phyloP scores from a whole-genome alignment of 2,113 vertebrate genomes.

The Pterocles orientalis region DNA sequence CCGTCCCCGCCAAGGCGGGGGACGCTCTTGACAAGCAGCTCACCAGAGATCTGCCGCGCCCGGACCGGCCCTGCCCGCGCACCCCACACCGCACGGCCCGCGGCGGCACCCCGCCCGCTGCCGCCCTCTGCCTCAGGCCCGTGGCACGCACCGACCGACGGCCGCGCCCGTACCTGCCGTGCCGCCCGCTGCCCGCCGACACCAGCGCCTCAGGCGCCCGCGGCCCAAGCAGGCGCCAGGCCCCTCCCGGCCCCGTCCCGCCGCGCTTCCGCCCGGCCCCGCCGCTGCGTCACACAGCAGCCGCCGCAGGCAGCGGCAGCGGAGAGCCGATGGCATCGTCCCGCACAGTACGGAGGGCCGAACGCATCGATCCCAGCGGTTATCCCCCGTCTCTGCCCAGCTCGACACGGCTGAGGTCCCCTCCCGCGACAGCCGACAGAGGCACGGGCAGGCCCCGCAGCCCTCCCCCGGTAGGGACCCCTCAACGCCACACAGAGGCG shows the following conservation, averaged over 20 bases:
- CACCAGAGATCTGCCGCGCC: fast-evolving
- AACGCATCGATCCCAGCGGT: not conserved
- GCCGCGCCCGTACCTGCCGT: not conserved
- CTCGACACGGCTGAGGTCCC: too few species aligned
- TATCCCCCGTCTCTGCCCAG: not conserved
- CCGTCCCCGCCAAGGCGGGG: not conserved
- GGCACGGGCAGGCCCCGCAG: not conserved
- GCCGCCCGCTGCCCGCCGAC: too few species aligned
- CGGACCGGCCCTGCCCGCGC: not conserved
- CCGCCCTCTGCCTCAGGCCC: not conserved
- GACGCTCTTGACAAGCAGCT: not conserved
- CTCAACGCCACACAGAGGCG: too few species aligned
- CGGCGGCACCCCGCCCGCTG: not conserved
- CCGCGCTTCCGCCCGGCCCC: not conserved
- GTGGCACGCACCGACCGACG: not conserved
- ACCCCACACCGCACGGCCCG: not conserved
- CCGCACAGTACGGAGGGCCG: not conserved
- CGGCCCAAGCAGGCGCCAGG: too few species aligned
- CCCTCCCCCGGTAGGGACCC: not conserved
- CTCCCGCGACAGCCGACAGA: not conserved
- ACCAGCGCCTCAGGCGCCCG: too few species aligned
- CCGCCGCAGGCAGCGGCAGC: not conserved
- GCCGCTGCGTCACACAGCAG: not conserved
- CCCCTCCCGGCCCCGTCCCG: not conserved
- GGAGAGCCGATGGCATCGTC: not conserved